A percentile compares a stretch with the other conserved stretches of the same genome.
phyloP scores from a whole-genome alignment of 2,113 vertebrate genomes.

The Paraplagusia blochii region DNA sequence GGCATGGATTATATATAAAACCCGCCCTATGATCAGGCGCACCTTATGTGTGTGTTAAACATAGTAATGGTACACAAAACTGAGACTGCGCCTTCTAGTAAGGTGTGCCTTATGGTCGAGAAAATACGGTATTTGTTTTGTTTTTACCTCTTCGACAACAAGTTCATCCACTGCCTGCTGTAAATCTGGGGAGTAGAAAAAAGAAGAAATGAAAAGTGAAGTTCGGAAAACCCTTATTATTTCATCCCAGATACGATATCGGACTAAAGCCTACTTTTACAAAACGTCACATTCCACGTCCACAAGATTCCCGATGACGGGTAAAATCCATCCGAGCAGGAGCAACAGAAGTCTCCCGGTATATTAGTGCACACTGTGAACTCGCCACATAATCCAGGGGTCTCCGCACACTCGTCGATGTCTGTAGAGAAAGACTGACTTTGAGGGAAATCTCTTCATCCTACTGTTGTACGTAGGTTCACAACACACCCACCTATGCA shows the following conservation, averaged over 20 bases:
- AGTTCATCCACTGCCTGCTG: slow-evolving; percentile 23
- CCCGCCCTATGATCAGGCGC: too few relatives aligned
- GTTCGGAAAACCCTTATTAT: background rate
- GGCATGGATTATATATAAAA: too few relatives aligned
- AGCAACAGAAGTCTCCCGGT: slow-evolving; percentile 54
- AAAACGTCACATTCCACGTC: slow-evolving; percentile 30
- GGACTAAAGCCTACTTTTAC: slow-evolving; percentile 44
- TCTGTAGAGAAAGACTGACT: slow-evolving; percentile 41
- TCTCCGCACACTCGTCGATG: slow-evolving; percentile 60
- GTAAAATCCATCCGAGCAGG: slow-evolving; percentile 55
- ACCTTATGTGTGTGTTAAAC: too few relatives aligned
- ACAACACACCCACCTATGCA: slow-evolving; percentile 55
- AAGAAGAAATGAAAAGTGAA: background rate
- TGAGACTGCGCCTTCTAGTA: too few relatives aligned
- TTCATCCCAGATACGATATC: background rate
- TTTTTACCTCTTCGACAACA: slow-evolving; percentile 16
- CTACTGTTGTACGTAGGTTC: too few relatives aligned
- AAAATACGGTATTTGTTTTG: too few relatives aligned
- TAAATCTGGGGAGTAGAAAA: slow-evolving; percentile 23
- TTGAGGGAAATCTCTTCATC: too few relatives aligned
- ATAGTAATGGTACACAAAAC: too few relatives aligned
- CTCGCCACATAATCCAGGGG: slow-evolving; percentile 44
- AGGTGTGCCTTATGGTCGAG: too few relatives aligned
- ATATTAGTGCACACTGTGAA: slow-evolving; percentile 51
- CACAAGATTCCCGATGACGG: slow-evolving; percentile 58